Evolutionary conservation across 2,113 vertebrate genomes (phyloP).

Genomic region (Columbina picui): DNA sequence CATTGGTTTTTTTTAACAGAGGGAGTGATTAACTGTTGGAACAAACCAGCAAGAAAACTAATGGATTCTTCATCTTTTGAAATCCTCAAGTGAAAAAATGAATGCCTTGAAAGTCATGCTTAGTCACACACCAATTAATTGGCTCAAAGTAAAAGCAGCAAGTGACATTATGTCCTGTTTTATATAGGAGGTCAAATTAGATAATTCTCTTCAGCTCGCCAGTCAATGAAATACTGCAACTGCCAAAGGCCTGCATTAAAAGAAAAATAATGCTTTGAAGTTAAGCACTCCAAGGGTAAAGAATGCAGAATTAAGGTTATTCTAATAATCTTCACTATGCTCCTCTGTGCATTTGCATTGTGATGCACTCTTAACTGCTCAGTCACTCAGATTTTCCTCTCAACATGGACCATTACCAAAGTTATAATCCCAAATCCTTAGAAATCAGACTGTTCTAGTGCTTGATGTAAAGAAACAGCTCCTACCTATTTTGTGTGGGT

Average conservation of each 20-base stretch:
- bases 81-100: neutral
- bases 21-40: neutral
- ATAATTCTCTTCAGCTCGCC: neutral
- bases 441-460: neutral
- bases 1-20: neutral
- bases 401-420: neutral
- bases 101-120: neutral
- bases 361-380: neutral
- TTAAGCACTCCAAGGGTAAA: neutral
- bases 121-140: neutral
- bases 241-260: neutral
- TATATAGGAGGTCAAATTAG: neutral
- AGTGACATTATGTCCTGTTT: neutral
- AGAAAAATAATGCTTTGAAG: conserved; percentile 24
- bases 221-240: neutral
- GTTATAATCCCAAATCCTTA: neutral
- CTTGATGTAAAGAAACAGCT: neutral
- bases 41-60: neutral
- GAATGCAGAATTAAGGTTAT: conserved; percentile 8
- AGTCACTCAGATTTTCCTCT: neutral
- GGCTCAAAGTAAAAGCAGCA: neutral
- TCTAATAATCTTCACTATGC: neutral
- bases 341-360: conserved; percentile 4
- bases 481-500: neutral
- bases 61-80: neutral